Evolutionary conservation across 2,113 vertebrate genomes (phyloP).

Genomic region (Callipepla californica): DNA sequence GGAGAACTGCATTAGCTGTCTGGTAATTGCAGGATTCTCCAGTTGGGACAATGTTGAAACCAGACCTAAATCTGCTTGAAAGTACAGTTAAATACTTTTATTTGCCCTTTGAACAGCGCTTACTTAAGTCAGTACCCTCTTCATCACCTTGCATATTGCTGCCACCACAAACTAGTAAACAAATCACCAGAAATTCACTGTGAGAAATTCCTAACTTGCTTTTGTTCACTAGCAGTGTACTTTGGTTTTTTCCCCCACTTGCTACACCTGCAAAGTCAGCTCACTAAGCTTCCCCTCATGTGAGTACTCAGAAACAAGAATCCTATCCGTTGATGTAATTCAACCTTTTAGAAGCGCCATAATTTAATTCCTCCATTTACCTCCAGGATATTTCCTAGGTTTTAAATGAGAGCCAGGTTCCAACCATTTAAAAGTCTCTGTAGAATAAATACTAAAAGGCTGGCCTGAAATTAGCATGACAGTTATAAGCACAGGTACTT

Average conservation of each 20-base stretch:
- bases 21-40: neutral
- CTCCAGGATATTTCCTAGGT: neutral
- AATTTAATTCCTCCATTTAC: neutral
- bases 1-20: neutral
- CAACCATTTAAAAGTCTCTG: neutral
- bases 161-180: neutral
- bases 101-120: neutral
- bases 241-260: neutral
- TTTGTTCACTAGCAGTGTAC: neutral
- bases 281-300: neutral
- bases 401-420: neutral
- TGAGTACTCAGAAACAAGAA: neutral
- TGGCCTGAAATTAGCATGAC: neutral
- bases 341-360: neutral
- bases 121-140: neutral
- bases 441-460: neutral
- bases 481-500: neutral
- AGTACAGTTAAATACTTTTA: neutral
- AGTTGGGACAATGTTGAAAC: neutral
- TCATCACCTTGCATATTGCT: neutral
- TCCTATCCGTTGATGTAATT: rapidly evolving
- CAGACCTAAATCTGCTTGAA: neutral
- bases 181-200: neutral
- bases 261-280: neutral
- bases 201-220: neutral